These are phyloP conservation scores for Burhinus oedicnemus DNA, from an alignment of 2,113 vertebrate species.

Conservation along the genomic window DNA sequence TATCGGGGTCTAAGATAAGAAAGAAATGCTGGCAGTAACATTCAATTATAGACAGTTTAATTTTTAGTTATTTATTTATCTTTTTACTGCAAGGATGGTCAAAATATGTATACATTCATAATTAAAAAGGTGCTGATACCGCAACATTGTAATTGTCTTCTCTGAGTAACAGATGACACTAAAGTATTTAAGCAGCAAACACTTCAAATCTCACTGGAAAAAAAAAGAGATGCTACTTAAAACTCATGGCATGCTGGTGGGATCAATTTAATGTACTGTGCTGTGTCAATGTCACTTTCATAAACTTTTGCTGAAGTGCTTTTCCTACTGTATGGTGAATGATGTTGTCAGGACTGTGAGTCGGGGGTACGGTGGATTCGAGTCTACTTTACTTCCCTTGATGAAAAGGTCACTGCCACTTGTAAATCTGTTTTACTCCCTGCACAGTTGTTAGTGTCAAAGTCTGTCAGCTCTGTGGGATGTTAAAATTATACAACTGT, in stretches of 20 bases:
- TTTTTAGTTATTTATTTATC: neutral
- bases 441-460: slow-evolving; percentile 60
- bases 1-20: neutral
- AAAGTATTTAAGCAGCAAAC: neutral
- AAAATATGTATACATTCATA: neutral
- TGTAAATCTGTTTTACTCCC: slow-evolving; percentile 60
- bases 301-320: slow-evolving; percentile 37
- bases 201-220: neutral
- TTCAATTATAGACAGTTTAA: neutral
- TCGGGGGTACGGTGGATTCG: neutral
- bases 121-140: neutral
- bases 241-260: neutral
- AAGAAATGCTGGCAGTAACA: neutral
- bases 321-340: slow-evolving; percentile 62
- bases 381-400: slow-evolving; percentile 62
- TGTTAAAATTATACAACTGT: slow-evolving; percentile 36
- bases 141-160: neutral
- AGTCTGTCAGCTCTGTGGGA: slow-evolving; percentile 50
- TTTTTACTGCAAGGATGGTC: neutral
- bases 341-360: slow-evolving; percentile 54
- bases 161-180: neutral
- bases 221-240: neutral
- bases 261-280: slow-evolving; percentile 23
- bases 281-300: slow-evolving; percentile 50
- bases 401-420: slow-evolving; percentile 67